Evolutionary conservation across 2,888 invertebrate genomes (phyloP).

Genomic region (Hybos culiciformis): DNA sequence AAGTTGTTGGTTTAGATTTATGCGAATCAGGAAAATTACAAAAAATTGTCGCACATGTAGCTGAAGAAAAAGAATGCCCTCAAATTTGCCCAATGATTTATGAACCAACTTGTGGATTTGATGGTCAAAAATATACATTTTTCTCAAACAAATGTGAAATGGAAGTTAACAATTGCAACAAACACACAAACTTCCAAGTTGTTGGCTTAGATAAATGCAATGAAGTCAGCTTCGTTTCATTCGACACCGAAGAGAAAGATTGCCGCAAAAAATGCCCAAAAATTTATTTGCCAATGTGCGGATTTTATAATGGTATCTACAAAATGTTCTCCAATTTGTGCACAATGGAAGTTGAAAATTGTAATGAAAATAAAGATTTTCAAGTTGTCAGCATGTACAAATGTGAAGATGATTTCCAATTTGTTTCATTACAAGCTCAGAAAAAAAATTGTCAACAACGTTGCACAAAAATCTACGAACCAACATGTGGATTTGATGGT

Average conservation of each 20-base stretch:
- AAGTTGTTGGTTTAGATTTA: neutral
- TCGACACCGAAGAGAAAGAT: slow-evolving; percentile 1
- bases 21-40: neutral
- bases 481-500: slow-evolving; percentile 3
- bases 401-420: neutral
- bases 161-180: neutral
- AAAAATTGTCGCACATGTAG: neutral
- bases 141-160: neutral
- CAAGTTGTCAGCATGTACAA: slow-evolving; percentile 15
- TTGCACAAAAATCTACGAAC: slow-evolving; percentile 39
- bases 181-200: neutral
- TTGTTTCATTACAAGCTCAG: neutral
- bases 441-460: slow-evolving; percentile 16
- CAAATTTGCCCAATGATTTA: neutral
- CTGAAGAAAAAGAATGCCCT: neutral
- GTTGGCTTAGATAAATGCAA: neutral
- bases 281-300: neutral
- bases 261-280: neutral
- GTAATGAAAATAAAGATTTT: neutral
- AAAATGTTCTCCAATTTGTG: neutral
- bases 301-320: neutral
- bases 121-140: neutral
- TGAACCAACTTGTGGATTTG: slow-evolving; percentile 1
- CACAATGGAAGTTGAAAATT: neutral
- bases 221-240: neutral